Evolutionary conservation across 2,888 invertebrate genomes (phyloP), one percentile per base, ranked within the genome.

Genomic region (Cerceris ruficornis): DNA sequence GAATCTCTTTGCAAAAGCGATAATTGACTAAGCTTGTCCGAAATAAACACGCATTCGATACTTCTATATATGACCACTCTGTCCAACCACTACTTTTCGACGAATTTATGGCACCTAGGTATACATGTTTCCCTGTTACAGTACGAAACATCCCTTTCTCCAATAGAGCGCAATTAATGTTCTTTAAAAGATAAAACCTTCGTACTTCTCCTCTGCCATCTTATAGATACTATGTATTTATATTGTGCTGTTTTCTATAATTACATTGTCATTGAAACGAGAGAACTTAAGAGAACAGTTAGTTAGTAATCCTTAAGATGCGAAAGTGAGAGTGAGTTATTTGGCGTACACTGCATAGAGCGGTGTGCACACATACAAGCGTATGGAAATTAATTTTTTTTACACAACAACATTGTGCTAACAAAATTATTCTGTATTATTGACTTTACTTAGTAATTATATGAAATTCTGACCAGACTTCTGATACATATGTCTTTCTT

Each of bases 41-140:
- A 74, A 75, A 62, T 59, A 70, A 76, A 76, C 77, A 80, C 62
- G 54, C 82, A 79, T 77, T 83, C 80, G 65, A 68, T 76, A 76
- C 76, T 76, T 69, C 75, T 83, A 73, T 82, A 86, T 66, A 86
- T 14, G 82, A 81, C 77, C 73, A 84, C 75, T 80, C 70, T 80
- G 78, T 80, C 80, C 76, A 80, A 80, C 66, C 70, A 76, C 77
- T 80, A 87, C 81, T 86, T 86, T 88, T 86, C 69, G 83, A 87
- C 77, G 80, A 82, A 84, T 78, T 83, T 87, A 84, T 69, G 76
- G 77, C 81, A 88, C 78, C 68, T 82, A 82, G 77, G 76, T 82
- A 80, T 78, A 83, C 76, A 72, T 67, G 61, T 73, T 9, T 75
- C 61, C 69, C 79, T 66, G 39, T 70, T 72, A 71, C 46, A 39